Base-by-base conservation (phyloP, 2,888 invertebrate species). In the Catocala fraxini region DNA sequence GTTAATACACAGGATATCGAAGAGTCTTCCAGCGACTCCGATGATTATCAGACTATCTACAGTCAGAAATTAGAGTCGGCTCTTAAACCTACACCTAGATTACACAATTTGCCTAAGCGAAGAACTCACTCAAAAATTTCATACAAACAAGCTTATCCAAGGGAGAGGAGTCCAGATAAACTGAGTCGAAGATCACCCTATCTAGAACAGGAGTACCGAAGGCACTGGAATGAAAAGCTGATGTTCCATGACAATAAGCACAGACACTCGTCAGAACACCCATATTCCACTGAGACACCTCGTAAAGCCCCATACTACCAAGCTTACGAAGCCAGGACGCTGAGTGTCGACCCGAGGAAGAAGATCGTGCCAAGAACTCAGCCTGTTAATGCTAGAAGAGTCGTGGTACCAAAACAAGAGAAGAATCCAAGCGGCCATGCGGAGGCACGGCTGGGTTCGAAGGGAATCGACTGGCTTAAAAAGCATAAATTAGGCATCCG, bases 151-250 rank as follows among this genome's bases (percentile, higher is more conserved):
- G 12, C 35, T 1, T 66, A 66, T 51, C 68, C 59, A 25, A 73
- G 77, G 47, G 80, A 76, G 3, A 72, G 59, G 15, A 79, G 79
- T 35, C 77, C 80, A 3, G 77, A 78, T 11, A 74, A 68, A 48
- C 9, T 53, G 0, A 70, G 52, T 5, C 73, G 67, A 39, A 77
- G 71, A 45, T 60, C 76, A 0, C 88, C 89, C 0, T 87, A 89
- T 53, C 84, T 88, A 84, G 90, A 91, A 65, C 91, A 91, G 66
- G 89, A 91, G 66, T 82, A 88, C 61, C 80, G 87, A 46, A 80
- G 87, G n/a, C 74, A 84, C 35, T 90, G 90, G 87, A 80, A 87
- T 63, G 90, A 91, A 63, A 80, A 77, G 33, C 66, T 88, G 4
- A 80, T 82, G 70, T 89, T 85, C 65, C 80, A 84, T 10, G 74